Conservation (phyloP, 1,140 invertebrate species). For the Drosophila mojavensis region DNA sequence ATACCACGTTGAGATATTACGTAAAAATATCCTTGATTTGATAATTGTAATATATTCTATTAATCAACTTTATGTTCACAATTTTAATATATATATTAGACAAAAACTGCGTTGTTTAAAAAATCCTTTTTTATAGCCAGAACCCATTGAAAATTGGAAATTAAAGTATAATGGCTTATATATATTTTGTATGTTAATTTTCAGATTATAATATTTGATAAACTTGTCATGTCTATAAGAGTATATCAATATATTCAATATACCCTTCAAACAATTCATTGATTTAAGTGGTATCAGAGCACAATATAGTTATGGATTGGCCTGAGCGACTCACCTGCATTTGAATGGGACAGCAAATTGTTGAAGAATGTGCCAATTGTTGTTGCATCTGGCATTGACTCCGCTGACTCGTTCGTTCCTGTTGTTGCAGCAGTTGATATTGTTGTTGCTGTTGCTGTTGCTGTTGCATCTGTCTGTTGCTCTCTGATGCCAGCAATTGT, state of each 20-base stretch:
- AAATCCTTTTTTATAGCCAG: no score
- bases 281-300: neutral
- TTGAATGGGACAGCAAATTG: conserved; percentile 82
- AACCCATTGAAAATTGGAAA: no score
- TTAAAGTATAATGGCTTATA: no score
- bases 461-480: conserved; percentile 23
- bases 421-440: conserved; percentile 49
- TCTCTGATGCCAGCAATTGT: conserved; percentile 69
- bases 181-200: no score
- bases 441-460: conserved; percentile 29
- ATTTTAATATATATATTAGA: no score
- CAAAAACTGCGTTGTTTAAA: no score
- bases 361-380: conserved; percentile 84
- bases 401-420: conserved; percentile 47
- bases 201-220: no score
- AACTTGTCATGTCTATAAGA: no score
- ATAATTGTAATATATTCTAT: no score
- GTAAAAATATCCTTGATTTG: neutral
- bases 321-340: conserved; percentile 75
- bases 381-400: conserved; percentile 67
- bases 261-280: conserved; percentile 1
- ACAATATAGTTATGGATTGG: conserved; percentile 37
- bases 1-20: conserved; percentile 1
- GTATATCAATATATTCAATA: neutral
- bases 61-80: no score